Conservation (phyloP, 2,888 invertebrate genomes). For the Trissolcus brochymenae region DNA sequence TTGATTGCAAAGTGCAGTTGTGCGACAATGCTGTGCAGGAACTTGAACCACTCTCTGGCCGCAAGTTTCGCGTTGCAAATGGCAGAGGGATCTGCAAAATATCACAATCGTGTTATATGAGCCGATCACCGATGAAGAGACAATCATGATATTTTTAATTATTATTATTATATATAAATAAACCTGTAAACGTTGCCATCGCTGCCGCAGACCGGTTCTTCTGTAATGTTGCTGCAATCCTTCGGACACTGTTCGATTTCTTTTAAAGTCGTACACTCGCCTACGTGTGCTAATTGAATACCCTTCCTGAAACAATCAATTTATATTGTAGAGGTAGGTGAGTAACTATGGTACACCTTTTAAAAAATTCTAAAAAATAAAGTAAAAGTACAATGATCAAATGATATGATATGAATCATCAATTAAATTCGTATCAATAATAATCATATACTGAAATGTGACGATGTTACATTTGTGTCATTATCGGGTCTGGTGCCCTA, state of each 20-base stretch:
- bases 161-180: constrained; percentile 61
- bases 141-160: neutral
- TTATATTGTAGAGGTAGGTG: neutral
- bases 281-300: constrained; percentile 91
- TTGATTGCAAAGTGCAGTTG: constrained; percentile 89
- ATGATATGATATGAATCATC: too few species aligned
- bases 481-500: too few species aligned
- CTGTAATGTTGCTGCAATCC: constrained; percentile 79
- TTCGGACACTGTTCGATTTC: constrained; percentile 81
- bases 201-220: constrained; percentile 90
- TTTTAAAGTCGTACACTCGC: constrained; percentile 87
- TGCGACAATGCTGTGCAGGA: constrained; percentile 88
- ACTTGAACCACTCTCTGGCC: constrained; percentile 91
- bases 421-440: too few species aligned
- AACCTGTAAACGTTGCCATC: constrained; percentile 92
- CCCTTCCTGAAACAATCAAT: constrained; percentile 82
- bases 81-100: constrained; percentile 84
- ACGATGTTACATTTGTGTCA: too few species aligned
- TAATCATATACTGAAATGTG: too few species aligned
- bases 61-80: constrained; percentile 88
- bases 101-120: neutral
- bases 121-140: neutral
- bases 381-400: too few species aligned
- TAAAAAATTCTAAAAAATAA: too few species aligned
- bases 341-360: too few species aligned